phyloP scores from a whole-genome alignment of 2,113 vertebrate species.

The Hirundichthys speculiger region DNA sequence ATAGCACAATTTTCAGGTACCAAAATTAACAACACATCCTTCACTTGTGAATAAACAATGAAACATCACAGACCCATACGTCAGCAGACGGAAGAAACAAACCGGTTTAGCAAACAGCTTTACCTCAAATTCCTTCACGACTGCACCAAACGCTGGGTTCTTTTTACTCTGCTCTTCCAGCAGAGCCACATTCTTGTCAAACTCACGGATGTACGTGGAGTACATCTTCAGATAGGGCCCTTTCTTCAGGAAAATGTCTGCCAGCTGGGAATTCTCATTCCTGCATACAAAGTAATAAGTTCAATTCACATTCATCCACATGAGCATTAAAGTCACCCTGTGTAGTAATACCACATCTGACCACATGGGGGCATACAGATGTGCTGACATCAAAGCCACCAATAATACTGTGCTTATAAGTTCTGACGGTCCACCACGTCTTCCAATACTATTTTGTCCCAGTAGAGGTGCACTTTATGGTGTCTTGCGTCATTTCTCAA shows the following conservation, averaged over 20 bases:
- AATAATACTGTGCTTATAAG: no score
- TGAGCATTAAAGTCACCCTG: no score
- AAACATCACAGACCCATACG: background rate
- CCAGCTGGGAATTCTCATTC: conserved; percentile 88
- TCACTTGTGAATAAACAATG: background rate
- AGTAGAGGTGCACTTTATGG: no score
- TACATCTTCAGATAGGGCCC: conserved; percentile 99
- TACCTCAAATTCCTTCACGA: conserved; percentile 95
- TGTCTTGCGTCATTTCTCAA: no score
- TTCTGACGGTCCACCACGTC: no score
- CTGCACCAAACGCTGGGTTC: conserved; percentile 87
- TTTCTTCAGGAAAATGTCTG: conserved; percentile 96
- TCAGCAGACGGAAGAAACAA: conserved; percentile 8
- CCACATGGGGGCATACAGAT: no score
- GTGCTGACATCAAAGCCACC: no score
- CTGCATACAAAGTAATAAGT: conserved; percentile 77
- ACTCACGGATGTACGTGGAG: conserved; percentile 97
- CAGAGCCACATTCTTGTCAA: conserved; percentile 92
- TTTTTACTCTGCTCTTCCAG: conserved; percentile 95
- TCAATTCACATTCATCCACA: no score
- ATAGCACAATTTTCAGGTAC: background rate
- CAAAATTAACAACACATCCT: background rate
- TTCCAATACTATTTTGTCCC: no score
- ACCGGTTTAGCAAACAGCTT: conserved; percentile 54
- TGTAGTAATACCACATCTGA: no score